Evolutionary conservation across 2,888 invertebrate species (phyloP).

Genomic region (Cheilosia pagana): DNA sequence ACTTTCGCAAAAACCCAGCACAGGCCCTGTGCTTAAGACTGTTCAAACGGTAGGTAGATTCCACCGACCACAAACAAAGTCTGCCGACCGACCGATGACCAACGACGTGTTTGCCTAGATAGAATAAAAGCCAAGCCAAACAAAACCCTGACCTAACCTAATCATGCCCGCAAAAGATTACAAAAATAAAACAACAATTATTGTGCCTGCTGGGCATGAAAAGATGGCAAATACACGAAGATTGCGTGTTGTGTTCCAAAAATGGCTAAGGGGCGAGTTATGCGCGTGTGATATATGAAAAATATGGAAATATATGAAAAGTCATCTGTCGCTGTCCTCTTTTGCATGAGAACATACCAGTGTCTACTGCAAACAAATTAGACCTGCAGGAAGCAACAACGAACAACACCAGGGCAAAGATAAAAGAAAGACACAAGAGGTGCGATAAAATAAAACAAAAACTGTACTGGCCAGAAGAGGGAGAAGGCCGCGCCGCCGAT

Average conservation of each 20-base stretch:
- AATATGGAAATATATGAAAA: neutral
- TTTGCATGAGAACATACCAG: constrained; percentile 48
- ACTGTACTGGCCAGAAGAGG: neutral
- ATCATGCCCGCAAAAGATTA: constrained; percentile 29
- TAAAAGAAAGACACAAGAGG: constrained; percentile 1
- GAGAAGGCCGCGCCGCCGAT: neutral
- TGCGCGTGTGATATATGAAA: too few relatives aligned
- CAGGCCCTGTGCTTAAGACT: too few relatives aligned
- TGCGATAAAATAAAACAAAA: constrained; percentile 38
- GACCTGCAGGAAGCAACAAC: constrained; percentile 15
- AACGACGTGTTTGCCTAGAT: neutral
- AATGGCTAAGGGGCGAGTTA: neutral
- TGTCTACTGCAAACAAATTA: constrained; percentile 2
- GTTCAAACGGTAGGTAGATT: too few relatives aligned
- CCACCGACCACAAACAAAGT: too few relatives aligned
- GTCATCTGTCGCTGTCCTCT: constrained; percentile 31
- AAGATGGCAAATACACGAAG: constrained; percentile 8
- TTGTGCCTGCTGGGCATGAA: neutral
- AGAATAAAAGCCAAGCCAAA: neutral
- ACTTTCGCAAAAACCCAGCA: too few relatives aligned
- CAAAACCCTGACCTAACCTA: constrained; percentile 55
- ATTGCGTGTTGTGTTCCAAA: constrained; percentile 28
- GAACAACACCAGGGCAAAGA: constrained; percentile 10
- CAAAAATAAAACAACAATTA: constrained; percentile 5
- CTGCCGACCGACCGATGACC: too few relatives aligned